Percentiles rank a stretch among this genome's conserved stretches.
phyloP scores from a whole-genome alignment of 2,113 vertebrate species.

The Pleuronectes platessa region DNA sequence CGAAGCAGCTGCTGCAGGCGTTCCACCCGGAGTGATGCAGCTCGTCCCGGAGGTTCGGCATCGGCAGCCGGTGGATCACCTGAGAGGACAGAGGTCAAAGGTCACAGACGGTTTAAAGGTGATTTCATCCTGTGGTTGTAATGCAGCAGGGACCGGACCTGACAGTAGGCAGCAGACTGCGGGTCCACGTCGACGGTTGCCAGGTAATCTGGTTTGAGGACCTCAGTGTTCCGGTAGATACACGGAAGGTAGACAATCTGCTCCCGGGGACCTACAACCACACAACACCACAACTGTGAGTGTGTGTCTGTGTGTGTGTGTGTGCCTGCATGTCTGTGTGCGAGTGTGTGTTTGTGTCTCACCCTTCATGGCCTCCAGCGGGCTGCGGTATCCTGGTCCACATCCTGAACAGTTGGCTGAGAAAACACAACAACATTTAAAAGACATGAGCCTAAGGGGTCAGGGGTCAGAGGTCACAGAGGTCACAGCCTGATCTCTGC shows the following conservation, averaged over 20 bases:
- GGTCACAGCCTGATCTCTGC: neutral
- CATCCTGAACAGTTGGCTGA: slow-evolving; percentile 85
- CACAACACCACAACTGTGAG: neutral
- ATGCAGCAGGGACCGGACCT: slow-evolving; percentile 77
- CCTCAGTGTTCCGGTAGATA: slow-evolving; percentile 89
- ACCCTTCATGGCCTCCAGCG: slow-evolving; percentile 94
- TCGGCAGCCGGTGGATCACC: slow-evolving; percentile 93
- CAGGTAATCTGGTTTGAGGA: slow-evolving; percentile 88
- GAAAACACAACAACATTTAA: slow-evolving; percentile 17
- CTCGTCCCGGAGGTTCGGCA: slow-evolving; percentile 91
- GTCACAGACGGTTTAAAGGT: neutral
- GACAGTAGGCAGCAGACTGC: slow-evolving; percentile 84
- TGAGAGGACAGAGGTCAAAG: slow-evolving; percentile 48
- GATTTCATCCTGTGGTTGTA: neutral
- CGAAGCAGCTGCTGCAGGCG: slow-evolving; percentile 93
- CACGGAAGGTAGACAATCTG: slow-evolving; percentile 92
- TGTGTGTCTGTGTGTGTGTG: no score
- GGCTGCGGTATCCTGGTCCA: slow-evolving; percentile 89
- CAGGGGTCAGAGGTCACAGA: neutral
- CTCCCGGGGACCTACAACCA: slow-evolving; percentile 86
- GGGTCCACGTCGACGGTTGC: slow-evolving; percentile 93
- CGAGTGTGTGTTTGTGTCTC: slow-evolving; percentile 28
- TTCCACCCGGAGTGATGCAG: slow-evolving; percentile 97
- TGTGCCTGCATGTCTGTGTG: no score
- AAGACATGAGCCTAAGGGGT: neutral